phyloP scores from a whole-genome alignment of 2,113 vertebrate species.

The Elephas maximus region DNA sequence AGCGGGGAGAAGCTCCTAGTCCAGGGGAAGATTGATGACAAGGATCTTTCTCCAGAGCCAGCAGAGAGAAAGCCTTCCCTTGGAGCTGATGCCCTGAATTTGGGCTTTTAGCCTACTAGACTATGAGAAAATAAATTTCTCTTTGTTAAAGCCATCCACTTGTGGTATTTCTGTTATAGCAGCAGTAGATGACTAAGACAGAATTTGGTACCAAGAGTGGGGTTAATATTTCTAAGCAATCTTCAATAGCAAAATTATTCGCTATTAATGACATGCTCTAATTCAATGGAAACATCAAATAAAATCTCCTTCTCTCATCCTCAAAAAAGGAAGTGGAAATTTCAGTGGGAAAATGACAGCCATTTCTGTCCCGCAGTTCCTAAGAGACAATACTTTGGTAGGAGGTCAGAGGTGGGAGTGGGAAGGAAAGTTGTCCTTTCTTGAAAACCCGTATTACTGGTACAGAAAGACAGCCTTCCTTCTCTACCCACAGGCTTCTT shows the following conservation, averaged over 20 bases:
- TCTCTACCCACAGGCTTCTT: neutral
- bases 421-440: neutral
- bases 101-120: too few species aligned
- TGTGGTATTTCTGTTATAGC: too few species aligned
- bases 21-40: too few species aligned
- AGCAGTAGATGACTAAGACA: too few species aligned
- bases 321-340: neutral
- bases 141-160: too few species aligned
- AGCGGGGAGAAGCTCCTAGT: too few species aligned
- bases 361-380: neutral
- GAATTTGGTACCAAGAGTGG: too few species aligned
- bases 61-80: too few species aligned
- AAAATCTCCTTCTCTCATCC: neutral
- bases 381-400: neutral
- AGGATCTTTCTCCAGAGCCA: too few species aligned
- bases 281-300: neutral
- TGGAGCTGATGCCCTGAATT: too few species aligned
- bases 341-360: neutral
- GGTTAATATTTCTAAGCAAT: slow-evolving; percentile 19
- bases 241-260: slow-evolving; percentile 24
- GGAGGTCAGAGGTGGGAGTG: neutral
- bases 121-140: too few species aligned
- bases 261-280: neutral
- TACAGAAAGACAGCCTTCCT: neutral
- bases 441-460: neutral